Base-by-base conservation (phyloP, 1,140 invertebrate genomes). In the Eciton burchellii region DNA sequence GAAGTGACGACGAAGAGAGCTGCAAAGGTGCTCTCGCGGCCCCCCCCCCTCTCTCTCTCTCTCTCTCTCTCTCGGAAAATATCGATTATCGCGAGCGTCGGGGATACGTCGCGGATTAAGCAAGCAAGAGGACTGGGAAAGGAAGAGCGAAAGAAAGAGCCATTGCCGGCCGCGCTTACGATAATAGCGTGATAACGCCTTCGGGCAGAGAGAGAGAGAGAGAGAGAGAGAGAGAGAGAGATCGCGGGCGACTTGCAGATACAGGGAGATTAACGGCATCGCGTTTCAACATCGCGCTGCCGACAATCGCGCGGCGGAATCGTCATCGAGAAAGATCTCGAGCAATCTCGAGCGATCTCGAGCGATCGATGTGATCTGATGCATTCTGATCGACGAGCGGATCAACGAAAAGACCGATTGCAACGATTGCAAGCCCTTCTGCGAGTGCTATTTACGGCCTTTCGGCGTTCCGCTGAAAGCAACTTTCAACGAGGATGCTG, bases 401-500 rank as follows among this genome's bases (percentile, higher is more conserved):
- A n/a, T n/a, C n/a, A n/a, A n/a, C n/a, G n/a, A n/a, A n/a, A n/a
- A n/a, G n/a, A n/a, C n/a, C n/a, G n/a, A n/a, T n/a, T n/a, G n/a
- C n/a, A n/a, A n/a, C n/a, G n/a, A n/a, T n/a, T n/a, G n/a, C n/a
- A n/a, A n/a, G n/a, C n/a, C n/a, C n/a, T n/a, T n/a, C n/a, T n/a
- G n/a, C 11, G 47, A 16, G 1, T n/a, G 59, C 6, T 60, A n/a
- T 29, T 19, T 19, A 14, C 52, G 8, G 12, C 49, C 56, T 57
- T 52, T 9, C 47, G 57, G 29, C 26, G 57, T 41, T 47, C 45
- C 29, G 14, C 21, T 35, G 35, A 26, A 62, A 26, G n/a, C n/a
- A 74, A 85, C 85, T 86, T 29, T 68, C 70, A n/a, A n/a, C 54
- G 63, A 85, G 57, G 66, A 79, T 24, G 68, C 6, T 9, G 54